Percentiles rank a stretch among this genome's conserved stretches.
Evolutionary conservation across 1,140 invertebrate species (phyloP).

Genomic region (Drosophila carrolli): DNA sequence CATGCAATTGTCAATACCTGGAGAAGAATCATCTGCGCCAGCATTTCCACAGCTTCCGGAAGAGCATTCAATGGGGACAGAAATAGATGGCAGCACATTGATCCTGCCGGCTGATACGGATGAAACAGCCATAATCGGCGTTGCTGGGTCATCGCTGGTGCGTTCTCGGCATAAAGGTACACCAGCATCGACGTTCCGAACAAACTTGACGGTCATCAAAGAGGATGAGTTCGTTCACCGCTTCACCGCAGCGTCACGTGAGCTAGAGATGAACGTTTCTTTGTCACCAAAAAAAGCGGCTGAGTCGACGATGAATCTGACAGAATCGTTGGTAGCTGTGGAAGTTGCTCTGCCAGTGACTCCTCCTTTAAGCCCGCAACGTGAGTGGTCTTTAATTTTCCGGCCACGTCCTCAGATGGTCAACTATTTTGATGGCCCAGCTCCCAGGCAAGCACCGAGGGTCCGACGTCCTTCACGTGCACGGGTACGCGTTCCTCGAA

Average conservation of each 20-base stretch:
- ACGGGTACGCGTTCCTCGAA: background rate
- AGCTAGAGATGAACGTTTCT: constrained; percentile 26
- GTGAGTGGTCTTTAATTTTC: constrained; percentile 48
- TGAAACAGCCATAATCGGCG: background rate
- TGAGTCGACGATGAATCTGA: background rate
- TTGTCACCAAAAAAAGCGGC: background rate
- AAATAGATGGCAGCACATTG: background rate
- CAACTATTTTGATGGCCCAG: constrained; percentile 18
- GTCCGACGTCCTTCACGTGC: constrained; percentile 1
- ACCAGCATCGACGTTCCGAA: constrained; percentile 32
- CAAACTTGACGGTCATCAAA: constrained; percentile 46
- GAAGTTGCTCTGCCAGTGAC: background rate
- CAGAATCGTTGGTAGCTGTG: background rate
- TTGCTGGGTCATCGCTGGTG: background rate
- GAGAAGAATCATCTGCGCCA: background rate
- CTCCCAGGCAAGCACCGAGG: background rate
- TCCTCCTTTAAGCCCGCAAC: background rate
- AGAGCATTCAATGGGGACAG: constrained; percentile 2
- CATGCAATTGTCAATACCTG: constrained; percentile 1
- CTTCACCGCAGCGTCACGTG: constrained; percentile 3
- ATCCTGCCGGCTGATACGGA: background rate
- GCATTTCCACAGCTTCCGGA: background rate
- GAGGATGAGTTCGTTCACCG: constrained; percentile 39
- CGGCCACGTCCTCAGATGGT: constrained; percentile 18
- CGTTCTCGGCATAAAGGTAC: constrained; percentile 4